Evolutionary conservation across 2,113 vertebrate genomes (phyloP), one percentile per base, ranked within the genome.

Genomic region (Xenopus laevis): DNA sequence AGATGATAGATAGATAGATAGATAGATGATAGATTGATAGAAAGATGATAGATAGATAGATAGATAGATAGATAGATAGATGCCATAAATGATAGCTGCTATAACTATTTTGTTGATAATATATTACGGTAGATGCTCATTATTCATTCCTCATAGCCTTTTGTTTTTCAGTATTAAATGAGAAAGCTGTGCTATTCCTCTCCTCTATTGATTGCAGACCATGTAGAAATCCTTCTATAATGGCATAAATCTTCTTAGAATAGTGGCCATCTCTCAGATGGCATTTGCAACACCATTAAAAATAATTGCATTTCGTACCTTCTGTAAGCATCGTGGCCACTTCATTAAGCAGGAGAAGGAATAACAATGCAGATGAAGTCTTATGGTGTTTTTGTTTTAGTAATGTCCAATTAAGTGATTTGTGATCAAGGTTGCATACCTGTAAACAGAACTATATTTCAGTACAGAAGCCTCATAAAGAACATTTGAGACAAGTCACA

Each of bases 261-360:
- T 79, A 66, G 13, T 21, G 3, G 30, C 16, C 82, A 77, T 47
- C 10, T 62, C 68, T 10, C 12, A 78, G 50, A 20, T 69, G 33
- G 61, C 21, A 65, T 52, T 77, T 82, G 66, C 71, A 80, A 58
- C 74, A 77, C 55, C 69, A 64, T 81, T 72, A 81, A 65, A 72
- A 61, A 2, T 80, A 68, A 47, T 60, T 71, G 72, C 16, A 16
- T 58, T 82, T 72, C 44, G 52, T 59, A 58, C 65, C 60, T 77
- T 57, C 30, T 68, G 18, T 68, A 60, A 77, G 59, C 21, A 8
- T n/a, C 65, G 30, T 58, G 58, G 44, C 18, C 50, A 46, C 30
- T 4, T 15, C 78, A 78, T 73, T 79, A 79, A 73, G 21, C 55
- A 20, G 46, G 47, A 47, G 21, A 57, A 69, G 33, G 55, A 53